Percentiles rank a stretch among this genome's conserved stretches.
These are phyloP conservation scores for Microcaecilia unicolor DNA, from an alignment of 2,797 vertebrate species.

Conservation along the genomic window DNA sequence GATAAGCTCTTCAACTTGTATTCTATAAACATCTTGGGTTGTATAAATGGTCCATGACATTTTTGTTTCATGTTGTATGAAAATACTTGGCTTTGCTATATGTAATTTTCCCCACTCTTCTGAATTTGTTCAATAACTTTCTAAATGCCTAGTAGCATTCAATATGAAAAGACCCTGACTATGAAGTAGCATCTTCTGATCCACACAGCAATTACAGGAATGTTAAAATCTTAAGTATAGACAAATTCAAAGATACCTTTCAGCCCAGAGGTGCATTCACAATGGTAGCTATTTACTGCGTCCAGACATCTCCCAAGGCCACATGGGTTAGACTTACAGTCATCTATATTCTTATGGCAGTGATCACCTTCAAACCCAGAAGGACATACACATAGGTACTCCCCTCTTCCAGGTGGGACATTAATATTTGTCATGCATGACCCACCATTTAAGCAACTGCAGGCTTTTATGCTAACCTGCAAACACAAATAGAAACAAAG, in stretches of 20 bases:
- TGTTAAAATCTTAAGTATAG: background rate
- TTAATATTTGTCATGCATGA: conserved; percentile 61
- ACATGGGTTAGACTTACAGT: conserved; percentile 73
- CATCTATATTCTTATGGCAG: conserved; percentile 64
- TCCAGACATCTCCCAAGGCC: conserved; percentile 66
- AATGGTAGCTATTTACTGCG: conserved; percentile 63
- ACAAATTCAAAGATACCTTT: conserved; percentile 46
- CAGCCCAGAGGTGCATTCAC: conserved; percentile 67
- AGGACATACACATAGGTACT: conserved; percentile 64
- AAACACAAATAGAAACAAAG: conserved; percentile 24
- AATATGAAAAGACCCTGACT: no score
- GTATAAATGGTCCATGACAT: no score
- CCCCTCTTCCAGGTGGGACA: conserved; percentile 57
- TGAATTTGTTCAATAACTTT: no score
- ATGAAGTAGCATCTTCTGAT: no score
- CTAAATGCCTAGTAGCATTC: no score
- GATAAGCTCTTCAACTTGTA: no score
- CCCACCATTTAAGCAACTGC: conserved; percentile 73
- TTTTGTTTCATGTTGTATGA: no score
- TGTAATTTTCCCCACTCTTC: no score
- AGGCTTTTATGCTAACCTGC: conserved; percentile 70
- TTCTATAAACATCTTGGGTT: no score
- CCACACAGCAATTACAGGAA: no score
- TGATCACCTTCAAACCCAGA: conserved; percentile 60
- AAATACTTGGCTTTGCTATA: no score